Percentiles rank a stretch among this genome's conserved stretches.
phyloP scores from a whole-genome alignment of 2,113 vertebrate genomes.

The Muntiacus muntjak region DNA sequence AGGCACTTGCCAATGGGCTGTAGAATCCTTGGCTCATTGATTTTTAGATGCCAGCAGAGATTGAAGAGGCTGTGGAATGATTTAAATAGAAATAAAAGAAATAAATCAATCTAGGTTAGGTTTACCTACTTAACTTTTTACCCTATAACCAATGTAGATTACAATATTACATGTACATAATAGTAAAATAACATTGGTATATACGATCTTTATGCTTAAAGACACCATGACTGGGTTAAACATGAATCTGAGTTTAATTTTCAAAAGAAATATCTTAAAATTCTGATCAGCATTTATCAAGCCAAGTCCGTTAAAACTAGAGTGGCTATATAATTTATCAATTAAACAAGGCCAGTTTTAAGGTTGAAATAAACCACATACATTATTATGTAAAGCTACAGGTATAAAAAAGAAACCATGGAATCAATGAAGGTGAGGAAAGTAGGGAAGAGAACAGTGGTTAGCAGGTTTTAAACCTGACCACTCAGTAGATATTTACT shows the following conservation, averaged over 20 bases:
- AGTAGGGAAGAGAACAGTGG: neutral
- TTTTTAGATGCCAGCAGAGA: conserved; percentile 66
- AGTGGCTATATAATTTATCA: neutral
- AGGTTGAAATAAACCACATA: neutral
- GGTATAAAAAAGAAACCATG: neutral
- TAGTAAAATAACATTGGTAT: neutral
- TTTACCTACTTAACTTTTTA: conserved; percentile 27
- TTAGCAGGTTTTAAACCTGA: neutral
- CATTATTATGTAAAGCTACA: neutral
- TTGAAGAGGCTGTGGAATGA: conserved; percentile 28
- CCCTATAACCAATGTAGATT: conserved; percentile 23
- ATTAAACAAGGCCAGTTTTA: neutral
- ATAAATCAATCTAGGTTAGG: conserved; percentile 38
- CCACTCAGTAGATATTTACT: neutral
- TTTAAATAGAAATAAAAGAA: conserved; percentile 69
- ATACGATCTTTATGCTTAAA: neutral
- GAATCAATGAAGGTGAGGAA: neutral
- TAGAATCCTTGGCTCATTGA: conserved; percentile 68
- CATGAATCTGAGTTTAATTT: neutral
- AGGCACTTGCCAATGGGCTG: conserved; percentile 61
- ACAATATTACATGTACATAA: neutral
- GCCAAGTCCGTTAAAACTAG: neutral
- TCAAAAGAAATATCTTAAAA: neutral
- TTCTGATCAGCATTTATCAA: neutral
- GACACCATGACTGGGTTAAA: neutral